These are phyloP conservation scores for Deroplatys truncata DNA, from an alignment of 2,888 invertebrate genomes.

Conservation along the genomic window DNA sequence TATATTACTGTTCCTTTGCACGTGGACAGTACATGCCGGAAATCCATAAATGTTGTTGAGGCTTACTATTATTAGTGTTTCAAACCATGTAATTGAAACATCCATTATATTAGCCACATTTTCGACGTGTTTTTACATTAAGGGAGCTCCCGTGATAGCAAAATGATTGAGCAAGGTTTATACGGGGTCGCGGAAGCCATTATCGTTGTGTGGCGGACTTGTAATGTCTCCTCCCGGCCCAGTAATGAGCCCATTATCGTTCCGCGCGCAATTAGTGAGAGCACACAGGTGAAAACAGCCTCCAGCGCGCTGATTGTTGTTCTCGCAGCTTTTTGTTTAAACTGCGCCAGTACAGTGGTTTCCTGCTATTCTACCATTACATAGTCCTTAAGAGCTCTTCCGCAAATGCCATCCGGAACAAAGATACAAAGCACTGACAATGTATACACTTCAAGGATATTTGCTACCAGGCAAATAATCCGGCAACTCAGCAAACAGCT, in stretches of 20 bases:
- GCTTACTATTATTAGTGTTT: no score
- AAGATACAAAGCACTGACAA: not conserved
- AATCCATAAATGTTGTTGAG: no score
- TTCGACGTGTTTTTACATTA: not conserved
- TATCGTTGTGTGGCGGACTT: not conserved
- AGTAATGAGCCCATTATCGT: not conserved
- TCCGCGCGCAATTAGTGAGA: not conserved
- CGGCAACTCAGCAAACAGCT: no score
- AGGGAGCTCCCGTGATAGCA: not conserved
- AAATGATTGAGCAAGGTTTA: not conserved
- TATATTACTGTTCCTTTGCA: no score
- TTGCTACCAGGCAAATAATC: not conserved
- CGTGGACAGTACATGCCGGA: no score
- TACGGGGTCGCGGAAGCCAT: not conserved
- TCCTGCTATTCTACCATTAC: not conserved
- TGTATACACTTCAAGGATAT: not conserved
- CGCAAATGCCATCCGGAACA: no score
- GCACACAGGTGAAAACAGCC: not conserved
- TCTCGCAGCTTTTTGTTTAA: not conserved
- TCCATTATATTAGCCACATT: no score
- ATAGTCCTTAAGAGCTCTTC: not conserved
- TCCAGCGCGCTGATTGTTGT: not conserved
- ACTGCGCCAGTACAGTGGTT: not conserved
- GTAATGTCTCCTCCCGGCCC: not conserved
- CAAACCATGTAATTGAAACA: no score